Evolutionary conservation across 2,797 vertebrate genomes (phyloP).

Genomic region (Pipistrellus pipistrellus): DNA sequence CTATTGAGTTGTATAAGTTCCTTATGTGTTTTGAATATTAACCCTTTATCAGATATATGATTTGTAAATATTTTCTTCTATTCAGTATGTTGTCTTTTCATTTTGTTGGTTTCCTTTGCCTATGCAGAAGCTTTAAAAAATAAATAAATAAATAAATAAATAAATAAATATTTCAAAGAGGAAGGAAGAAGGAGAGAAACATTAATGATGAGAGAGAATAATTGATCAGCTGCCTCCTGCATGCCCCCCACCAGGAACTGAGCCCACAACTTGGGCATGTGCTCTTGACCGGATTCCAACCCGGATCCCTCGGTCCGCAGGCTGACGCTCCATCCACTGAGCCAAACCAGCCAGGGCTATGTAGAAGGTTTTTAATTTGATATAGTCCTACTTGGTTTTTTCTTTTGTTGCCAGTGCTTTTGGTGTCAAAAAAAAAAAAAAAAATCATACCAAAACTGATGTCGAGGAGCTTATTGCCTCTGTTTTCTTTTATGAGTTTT

Average conservation of each 20-base stretch:
- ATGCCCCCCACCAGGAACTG: no score
- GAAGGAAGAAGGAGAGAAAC: no score
- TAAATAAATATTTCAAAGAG: no score
- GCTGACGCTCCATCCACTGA: no score
- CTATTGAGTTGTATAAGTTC: not conserved
- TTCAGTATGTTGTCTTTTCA: not conserved
- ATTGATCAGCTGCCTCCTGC: no score
- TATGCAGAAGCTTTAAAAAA: not conserved
- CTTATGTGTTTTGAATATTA: not conserved
- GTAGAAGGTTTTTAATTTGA: not conserved
- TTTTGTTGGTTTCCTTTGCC: not conserved
- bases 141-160: no score
- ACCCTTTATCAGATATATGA: not conserved
- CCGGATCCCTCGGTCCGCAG: no score
- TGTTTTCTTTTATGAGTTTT: not conserved
- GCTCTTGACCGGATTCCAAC: no score
- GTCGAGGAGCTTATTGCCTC: not conserved
- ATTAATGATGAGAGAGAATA: no score
- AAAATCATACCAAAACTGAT: not conserved
- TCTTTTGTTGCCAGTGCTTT: not conserved
- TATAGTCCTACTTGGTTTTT: not conserved
- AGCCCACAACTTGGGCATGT: no score
- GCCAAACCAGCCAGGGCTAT: no score
- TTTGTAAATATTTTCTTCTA: not conserved
- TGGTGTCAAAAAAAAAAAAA: not conserved